Conservation (phyloP, 2,888 invertebrate genomes). For the Pachydiplax longipennis region DNA sequence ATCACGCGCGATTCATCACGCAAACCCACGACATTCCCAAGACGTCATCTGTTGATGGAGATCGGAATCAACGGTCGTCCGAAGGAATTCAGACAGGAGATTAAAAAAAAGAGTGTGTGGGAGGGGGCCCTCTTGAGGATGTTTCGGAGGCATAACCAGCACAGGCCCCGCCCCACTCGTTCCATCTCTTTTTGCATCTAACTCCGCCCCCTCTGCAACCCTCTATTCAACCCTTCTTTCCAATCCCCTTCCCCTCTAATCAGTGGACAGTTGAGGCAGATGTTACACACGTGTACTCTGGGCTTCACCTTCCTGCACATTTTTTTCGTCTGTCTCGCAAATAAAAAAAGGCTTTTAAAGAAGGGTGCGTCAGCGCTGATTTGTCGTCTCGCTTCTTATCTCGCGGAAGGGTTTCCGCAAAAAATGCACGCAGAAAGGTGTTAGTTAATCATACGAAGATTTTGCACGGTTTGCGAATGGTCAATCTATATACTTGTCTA, state of each 20-base stretch:
- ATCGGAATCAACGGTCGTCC: neutral
- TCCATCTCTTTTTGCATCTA: neutral
- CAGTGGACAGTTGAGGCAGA: neutral
- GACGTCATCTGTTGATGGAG: neutral
- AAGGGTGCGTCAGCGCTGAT: too few species aligned
- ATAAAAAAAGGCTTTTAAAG: neutral
- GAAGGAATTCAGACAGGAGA: neutral
- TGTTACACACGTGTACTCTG: neutral
- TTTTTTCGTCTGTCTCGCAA: neutral
- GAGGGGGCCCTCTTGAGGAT: neutral
- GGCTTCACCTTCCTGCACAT: neutral
- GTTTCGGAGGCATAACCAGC: constrained; percentile 10
- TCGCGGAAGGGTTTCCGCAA: too few species aligned
- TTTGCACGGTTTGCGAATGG: too few species aligned
- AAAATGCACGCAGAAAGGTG: too few species aligned
- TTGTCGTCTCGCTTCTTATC: too few species aligned
- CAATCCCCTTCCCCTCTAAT: neutral
- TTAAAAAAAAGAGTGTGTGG: neutral
- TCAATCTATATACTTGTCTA: too few species aligned
- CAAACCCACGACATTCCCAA: neutral
- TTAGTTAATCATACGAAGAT: too few species aligned
- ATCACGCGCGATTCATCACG: neutral
- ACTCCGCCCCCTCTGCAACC: constrained; percentile 4
- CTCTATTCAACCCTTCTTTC: neutral
- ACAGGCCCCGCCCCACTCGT: constrained; percentile 11